A percentile compares a stretch with the other conserved stretches of the same genome.
These are phyloP conservation scores for Synergus itoensis DNA, from an alignment of 2,888 invertebrate genomes.

Conservation along the genomic window DNA sequence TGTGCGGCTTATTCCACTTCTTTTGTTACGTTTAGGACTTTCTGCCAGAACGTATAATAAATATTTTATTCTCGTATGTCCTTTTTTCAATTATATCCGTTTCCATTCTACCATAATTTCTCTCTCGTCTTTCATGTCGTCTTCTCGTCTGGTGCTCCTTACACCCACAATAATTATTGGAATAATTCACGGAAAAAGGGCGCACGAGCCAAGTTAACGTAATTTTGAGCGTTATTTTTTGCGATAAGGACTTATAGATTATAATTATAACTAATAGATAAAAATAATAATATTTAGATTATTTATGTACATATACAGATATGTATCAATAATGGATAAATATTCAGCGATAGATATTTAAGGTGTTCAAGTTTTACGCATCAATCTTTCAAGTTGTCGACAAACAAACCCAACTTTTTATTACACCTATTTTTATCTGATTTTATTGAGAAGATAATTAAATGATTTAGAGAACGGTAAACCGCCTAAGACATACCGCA, in stretches of 20 bases:
- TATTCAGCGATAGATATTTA: background rate
- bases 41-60: conserved; percentile 39
- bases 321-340: background rate
- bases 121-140: background rate
- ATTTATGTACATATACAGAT: background rate
- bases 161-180: conserved; percentile 27
- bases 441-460: background rate
- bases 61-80: conserved; percentile 10
- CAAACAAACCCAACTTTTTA: background rate
- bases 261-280: too few relatives aligned
- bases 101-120: conserved; percentile 23
- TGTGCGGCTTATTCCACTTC: conserved; percentile 34
- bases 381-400: background rate
- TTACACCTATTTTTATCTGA: background rate
- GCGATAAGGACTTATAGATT: background rate
- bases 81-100: conserved; percentile 40
- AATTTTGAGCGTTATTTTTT: conserved; percentile 28
- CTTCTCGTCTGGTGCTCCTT: background rate
- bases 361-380: background rate
- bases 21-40: conserved; percentile 39
- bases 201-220: conserved; percentile 39
- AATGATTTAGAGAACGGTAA: background rate
- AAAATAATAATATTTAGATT: background rate
- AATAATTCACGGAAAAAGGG: conserved; percentile 25
- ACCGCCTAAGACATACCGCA: background rate